These are phyloP conservation scores for Tipula helvola DNA, from an alignment of 2,888 invertebrate genomes.

Conservation along the genomic window DNA sequence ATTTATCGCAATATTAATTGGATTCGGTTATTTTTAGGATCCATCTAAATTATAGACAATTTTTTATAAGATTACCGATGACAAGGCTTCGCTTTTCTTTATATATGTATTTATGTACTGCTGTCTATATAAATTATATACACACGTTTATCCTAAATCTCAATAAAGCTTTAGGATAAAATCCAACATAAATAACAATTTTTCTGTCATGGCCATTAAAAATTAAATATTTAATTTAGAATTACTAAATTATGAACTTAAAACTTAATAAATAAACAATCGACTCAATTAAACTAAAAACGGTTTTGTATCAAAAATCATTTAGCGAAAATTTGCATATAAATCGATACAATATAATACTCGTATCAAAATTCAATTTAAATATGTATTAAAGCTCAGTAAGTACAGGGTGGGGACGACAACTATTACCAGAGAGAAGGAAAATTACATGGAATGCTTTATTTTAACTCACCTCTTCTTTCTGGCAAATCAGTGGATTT, in stretches of 20 bases:
- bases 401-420: too few species aligned
- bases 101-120: too few species aligned
- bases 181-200: neutral
- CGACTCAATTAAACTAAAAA: neutral
- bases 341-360: neutral
- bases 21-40: neutral
- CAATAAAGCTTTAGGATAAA: neutral
- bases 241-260: neutral
- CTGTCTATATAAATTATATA: neutral
- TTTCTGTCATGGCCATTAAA: neutral
- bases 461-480: too few species aligned
- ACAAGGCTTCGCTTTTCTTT: neutral
- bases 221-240: neutral
- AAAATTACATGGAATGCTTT: too few species aligned
- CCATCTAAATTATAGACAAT: neutral
- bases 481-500: too few species aligned
- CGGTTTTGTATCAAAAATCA: neutral
- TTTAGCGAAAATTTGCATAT: neutral
- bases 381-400: neutral
- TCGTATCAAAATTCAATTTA: neutral
- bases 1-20: neutral
- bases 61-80: neutral
- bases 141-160: neutral
- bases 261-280: neutral
- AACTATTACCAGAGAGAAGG: too few species aligned